Percentiles rank a stretch among this genome's conserved stretches.
phyloP scores from a whole-genome alignment of 2,797 vertebrate species.

The Melanogrammus aeglefinus region DNA sequence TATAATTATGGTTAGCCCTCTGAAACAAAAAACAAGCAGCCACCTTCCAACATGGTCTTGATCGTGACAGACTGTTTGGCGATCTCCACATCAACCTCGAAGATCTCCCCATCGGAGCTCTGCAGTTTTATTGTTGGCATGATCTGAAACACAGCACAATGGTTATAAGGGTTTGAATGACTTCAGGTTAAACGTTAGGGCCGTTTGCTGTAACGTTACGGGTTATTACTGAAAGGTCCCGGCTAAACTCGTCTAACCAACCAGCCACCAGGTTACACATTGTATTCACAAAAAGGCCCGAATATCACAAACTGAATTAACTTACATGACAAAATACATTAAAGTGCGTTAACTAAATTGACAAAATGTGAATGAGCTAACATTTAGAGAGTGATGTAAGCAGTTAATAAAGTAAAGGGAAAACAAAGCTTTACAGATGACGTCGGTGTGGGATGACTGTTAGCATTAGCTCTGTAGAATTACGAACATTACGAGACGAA shows the following conservation, averaged over 20 bases:
- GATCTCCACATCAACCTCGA: slow-evolving; percentile 98
- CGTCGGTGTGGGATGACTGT: background rate
- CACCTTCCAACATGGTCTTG: slow-evolving; percentile 99
- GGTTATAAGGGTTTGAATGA: background rate
- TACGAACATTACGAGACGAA: accelerated
- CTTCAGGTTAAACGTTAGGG: background rate
- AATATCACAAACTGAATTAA: background rate
- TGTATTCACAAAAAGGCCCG: background rate
- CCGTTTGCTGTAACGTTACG: too few relatives aligned
- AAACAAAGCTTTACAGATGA: background rate
- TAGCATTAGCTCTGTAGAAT: background rate
- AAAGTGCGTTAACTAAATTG: background rate
- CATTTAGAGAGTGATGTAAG: background rate
- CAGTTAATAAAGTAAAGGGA: background rate
- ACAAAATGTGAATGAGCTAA: background rate
- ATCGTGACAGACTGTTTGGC: slow-evolving; percentile 99
- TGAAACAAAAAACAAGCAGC: background rate
- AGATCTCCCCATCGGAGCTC: slow-evolving; percentile 98
- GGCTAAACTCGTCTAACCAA: background rate
- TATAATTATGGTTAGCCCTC: too few relatives aligned
- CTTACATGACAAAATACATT: background rate
- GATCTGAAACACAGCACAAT: slow-evolving; percentile 66
- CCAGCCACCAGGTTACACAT: background rate
- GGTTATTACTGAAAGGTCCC: background rate
- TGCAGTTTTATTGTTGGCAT: slow-evolving; percentile 98